phyloP scores from a whole-genome alignment of 2,113 vertebrate genomes.

The Oreochromis aureus region DNA sequence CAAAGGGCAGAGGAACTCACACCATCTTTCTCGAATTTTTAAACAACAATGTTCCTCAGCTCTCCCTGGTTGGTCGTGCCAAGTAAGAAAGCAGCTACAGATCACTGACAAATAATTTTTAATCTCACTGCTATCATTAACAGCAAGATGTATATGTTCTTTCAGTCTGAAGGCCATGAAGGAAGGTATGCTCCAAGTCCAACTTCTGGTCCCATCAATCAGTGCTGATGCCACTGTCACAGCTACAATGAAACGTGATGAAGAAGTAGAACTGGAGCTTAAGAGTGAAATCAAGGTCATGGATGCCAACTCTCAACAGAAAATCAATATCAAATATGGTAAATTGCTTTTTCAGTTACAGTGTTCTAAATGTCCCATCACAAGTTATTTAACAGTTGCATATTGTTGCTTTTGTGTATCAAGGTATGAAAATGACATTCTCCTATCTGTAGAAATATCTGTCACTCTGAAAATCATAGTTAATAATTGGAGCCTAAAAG shows the following conservation, averaged over 20 bases:
- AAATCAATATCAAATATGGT: constrained; percentile 80
- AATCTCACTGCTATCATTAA: neutral
- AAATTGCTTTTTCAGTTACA: neutral
- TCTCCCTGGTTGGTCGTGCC: constrained; percentile 76
- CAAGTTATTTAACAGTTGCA: neutral
- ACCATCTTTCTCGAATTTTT: constrained; percentile 78
- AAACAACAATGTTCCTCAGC: constrained; percentile 80
- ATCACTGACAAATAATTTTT: neutral
- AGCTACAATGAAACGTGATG: constrained; percentile 60
- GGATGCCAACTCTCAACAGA: constrained; percentile 73
- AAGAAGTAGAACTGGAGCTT: constrained; percentile 72
- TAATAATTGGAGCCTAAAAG: neutral
- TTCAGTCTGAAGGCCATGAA: constrained; percentile 71
- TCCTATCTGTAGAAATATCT: neutral
- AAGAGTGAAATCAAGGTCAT: constrained; percentile 72
- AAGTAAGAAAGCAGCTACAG: constrained; percentile 73
- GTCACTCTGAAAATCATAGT: neutral
- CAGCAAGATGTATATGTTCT: neutral
- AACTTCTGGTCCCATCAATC: constrained; percentile 77
- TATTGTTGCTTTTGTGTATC: neutral
- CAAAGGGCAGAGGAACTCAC: constrained; percentile 68
- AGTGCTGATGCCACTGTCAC: constrained; percentile 74
- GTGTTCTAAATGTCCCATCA: neutral
- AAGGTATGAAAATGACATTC: neutral
- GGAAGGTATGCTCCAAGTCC: constrained; percentile 74